Percentiles rank a stretch among this genome's conserved stretches.
Evolutionary conservation across 2,888 invertebrate species (phyloP).

Genomic region (Harpalus rubripes): DNA sequence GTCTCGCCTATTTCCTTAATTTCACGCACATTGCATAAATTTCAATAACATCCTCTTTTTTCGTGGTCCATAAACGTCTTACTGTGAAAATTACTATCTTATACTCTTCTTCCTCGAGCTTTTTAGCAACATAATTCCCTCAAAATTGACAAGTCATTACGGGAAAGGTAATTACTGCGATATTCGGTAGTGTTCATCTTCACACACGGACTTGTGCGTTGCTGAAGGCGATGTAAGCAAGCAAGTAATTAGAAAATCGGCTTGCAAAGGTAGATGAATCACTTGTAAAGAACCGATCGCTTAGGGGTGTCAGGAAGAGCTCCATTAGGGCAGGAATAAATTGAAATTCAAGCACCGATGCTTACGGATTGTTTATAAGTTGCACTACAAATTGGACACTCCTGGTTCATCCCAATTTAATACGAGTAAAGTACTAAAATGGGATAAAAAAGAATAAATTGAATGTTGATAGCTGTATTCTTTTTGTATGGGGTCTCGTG

Average conservation of each 20-base stretch:
- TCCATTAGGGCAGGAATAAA: slow-evolving; percentile 61
- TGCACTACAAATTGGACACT: background rate
- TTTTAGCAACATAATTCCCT: slow-evolving; percentile 27
- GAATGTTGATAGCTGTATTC: no score
- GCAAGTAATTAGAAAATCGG: slow-evolving; percentile 60
- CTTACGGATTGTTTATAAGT: slow-evolving; percentile 50
- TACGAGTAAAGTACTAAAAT: background rate
- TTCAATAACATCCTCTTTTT: background rate
- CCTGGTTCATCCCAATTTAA: background rate
- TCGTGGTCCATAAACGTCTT: background rate
- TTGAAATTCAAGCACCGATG: slow-evolving; percentile 62
- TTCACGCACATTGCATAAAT: no score
- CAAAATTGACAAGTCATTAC: slow-evolving; percentile 38
- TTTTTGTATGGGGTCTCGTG: no score
- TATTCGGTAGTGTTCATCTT: slow-evolving; percentile 45
- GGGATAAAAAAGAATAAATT: no score
- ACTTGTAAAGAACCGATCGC: slow-evolving; percentile 58
- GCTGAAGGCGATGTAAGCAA: slow-evolving; percentile 28
- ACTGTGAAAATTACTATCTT: background rate
- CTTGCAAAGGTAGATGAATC: slow-evolving; percentile 54
- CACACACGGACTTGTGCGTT: slow-evolving; percentile 21
- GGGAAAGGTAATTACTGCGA: slow-evolving; percentile 4
- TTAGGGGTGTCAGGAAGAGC: slow-evolving; percentile 56
- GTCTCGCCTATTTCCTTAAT: no score
- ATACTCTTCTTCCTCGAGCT: background rate